phyloP scores from a whole-genome alignment of 2,888 invertebrate species.

The Melolontha melolontha region DNA sequence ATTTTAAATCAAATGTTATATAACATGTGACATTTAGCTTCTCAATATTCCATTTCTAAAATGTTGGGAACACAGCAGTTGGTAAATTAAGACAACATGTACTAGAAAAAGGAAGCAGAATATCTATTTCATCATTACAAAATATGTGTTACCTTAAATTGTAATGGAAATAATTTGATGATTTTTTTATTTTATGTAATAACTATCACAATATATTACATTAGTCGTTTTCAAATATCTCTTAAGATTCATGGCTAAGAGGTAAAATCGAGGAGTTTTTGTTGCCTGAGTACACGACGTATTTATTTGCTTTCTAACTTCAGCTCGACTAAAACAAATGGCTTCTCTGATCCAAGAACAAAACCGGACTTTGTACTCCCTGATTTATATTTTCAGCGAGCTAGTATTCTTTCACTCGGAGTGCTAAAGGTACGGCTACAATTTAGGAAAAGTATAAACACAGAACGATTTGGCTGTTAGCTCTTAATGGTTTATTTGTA shows the following conservation, averaged over 20 bases:
- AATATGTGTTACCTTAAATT: too few relatives aligned
- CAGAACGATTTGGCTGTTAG: conserved; percentile 6
- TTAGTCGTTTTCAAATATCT: conserved; percentile 6
- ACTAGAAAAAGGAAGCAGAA: too few relatives aligned
- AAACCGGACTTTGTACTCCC: conserved; percentile 45
- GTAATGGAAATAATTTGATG: too few relatives aligned
- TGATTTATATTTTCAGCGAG: conserved; percentile 49
- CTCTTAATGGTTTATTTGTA: conserved; percentile 37
- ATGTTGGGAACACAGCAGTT: too few relatives aligned
- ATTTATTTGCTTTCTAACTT: conserved; percentile 45
- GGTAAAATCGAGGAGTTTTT: conserved; percentile 16
- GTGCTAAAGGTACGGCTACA: conserved; percentile 8
- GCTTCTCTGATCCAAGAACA: conserved; percentile 47
- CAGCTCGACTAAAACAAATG: conserved; percentile 48
- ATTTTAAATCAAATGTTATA: too few relatives aligned
- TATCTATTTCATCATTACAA: too few relatives aligned
- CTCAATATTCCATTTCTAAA: too few relatives aligned
- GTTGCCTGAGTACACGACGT: conserved; percentile 32
- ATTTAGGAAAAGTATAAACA: conserved; percentile 24
- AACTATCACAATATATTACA: neutral
- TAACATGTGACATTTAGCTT: too few relatives aligned
- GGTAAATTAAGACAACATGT: too few relatives aligned
- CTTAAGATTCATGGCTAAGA: neutral
- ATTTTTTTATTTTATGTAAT: too few relatives aligned
- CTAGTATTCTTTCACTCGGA: neutral